A percentile compares a stretch with the other conserved stretches of the same genome.
phyloP scores from a whole-genome alignment of 2,888 invertebrate genomes.

The Gasteruption jaculator region DNA sequence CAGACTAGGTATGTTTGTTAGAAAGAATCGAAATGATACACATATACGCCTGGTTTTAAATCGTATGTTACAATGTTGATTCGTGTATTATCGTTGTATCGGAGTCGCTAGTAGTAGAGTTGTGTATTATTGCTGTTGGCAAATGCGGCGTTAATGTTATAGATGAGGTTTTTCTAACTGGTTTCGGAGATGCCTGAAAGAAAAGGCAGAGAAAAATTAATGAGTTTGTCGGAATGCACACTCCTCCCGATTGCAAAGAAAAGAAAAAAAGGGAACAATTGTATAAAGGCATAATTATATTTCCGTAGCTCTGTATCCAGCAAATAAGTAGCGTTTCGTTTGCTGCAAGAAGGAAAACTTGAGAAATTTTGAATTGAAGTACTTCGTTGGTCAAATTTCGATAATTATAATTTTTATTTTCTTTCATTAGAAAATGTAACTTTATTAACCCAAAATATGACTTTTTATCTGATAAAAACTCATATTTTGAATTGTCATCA shows the following conservation, averaged over 20 bases:
- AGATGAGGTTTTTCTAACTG: slow-evolving; percentile 44
- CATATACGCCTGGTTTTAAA: slow-evolving; percentile 35
- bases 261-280: neutral
- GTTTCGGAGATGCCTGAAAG: slow-evolving; percentile 44
- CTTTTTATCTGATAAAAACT: too few species aligned
- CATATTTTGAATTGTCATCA: too few species aligned
- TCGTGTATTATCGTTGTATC: slow-evolving; percentile 46
- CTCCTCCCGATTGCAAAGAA: neutral
- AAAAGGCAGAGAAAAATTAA: slow-evolving; percentile 6
- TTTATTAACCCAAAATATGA: too few species aligned
- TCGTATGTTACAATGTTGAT: slow-evolving; percentile 49
- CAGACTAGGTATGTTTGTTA: too few species aligned
- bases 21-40: slow-evolving; percentile 26
- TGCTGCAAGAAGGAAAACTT: too few species aligned
- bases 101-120: slow-evolving; percentile 35
- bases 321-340: too few species aligned
- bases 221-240: neutral
- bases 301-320: too few species aligned
- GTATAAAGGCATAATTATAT: too few species aligned
- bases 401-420: too few species aligned
- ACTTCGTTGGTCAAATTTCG: too few species aligned
- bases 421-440: too few species aligned
- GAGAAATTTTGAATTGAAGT: too few species aligned
- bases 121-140: slow-evolving; percentile 37
- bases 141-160: slow-evolving; percentile 42